phyloP scores from a whole-genome alignment of 2,888 invertebrate genomes.

The Eledona agricola region DNA sequence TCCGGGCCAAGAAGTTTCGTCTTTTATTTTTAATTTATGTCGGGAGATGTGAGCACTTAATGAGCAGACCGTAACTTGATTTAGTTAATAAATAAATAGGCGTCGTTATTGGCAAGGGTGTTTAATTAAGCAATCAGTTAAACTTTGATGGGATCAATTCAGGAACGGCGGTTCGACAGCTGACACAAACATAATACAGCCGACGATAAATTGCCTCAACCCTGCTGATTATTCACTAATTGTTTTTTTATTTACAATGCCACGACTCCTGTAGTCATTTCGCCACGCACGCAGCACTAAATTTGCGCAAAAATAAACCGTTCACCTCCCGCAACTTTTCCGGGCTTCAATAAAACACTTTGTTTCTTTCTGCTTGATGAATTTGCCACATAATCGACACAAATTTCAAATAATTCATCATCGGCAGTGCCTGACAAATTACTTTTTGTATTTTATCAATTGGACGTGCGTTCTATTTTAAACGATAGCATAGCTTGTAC shows the following conservation, averaged over 20 bases:
- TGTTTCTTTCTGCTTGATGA: no score
- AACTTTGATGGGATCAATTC: constrained; percentile 44
- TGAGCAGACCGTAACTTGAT: constrained; percentile 28
- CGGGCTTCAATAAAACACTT: no score
- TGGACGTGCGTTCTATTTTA: no score
- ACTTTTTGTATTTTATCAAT: no score
- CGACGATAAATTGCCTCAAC: constrained; percentile 38
- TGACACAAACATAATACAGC: constrained; percentile 42
- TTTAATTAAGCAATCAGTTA: constrained; percentile 47
- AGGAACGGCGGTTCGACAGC: constrained; percentile 44
- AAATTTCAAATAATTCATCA: no score
- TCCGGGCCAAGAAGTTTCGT: background rate
- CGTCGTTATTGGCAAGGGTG: constrained; percentile 37
- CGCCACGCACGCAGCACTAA: no score
- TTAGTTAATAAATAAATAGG: constrained; percentile 41
- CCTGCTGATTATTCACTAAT: constrained; percentile 37
- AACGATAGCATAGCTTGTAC: no score
- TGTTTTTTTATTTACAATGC: constrained; percentile 38
- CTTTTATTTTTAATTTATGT: constrained; percentile 17
- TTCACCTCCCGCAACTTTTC: no score
- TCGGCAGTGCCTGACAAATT: no score
- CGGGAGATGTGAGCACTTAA: constrained; percentile 23
- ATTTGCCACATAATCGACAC: no score
- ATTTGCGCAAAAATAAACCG: no score
- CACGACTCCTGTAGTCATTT: constrained; percentile 30